These are phyloP conservation scores for Malaclemys terrapin DNA, from an alignment of 2,113 vertebrate species.

Conservation along the genomic window DNA sequence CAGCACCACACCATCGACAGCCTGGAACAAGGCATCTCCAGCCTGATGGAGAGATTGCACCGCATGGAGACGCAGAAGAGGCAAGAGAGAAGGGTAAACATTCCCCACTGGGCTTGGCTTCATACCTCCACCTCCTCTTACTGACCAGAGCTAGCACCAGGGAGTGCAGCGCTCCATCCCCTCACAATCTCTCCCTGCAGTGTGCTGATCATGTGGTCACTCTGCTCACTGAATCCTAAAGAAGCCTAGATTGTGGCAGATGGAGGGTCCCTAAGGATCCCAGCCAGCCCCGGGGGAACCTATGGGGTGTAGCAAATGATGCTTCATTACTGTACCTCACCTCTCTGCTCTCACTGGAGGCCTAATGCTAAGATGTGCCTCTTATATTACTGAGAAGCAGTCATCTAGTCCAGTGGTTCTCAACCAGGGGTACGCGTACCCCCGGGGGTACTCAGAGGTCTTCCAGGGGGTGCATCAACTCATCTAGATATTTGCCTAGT, in stretches of 20 bases:
- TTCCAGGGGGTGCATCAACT: no score
- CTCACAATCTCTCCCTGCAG: not conserved
- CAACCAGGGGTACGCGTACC: no score
- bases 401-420: not conserved
- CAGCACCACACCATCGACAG: conserved; percentile 99
- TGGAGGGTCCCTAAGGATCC: not conserved
- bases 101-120: not conserved
- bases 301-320: not conserved
- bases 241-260: no score
- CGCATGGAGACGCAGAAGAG: conserved; percentile 84
- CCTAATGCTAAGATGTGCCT: not conserved
- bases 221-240: not conserved
- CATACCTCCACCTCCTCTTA: not conserved
- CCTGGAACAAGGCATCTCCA: conserved; percentile 95
- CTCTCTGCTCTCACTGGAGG: not conserved
- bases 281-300: not conserved
- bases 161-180: not conserved
- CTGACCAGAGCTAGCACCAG: not conserved
- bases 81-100: conserved; percentile 82
- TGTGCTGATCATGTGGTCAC: not conserved
- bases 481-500: no score
- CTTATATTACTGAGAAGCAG: not conserved
- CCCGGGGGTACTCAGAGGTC: no score
- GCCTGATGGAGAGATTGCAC: conserved; percentile 92
- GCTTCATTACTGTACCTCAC: not conserved